Evolutionary conservation across 1,140 invertebrate genomes (phyloP), one percentile per base, ranked within the genome.

Genomic region (Drosophila pruinosa): DNA sequence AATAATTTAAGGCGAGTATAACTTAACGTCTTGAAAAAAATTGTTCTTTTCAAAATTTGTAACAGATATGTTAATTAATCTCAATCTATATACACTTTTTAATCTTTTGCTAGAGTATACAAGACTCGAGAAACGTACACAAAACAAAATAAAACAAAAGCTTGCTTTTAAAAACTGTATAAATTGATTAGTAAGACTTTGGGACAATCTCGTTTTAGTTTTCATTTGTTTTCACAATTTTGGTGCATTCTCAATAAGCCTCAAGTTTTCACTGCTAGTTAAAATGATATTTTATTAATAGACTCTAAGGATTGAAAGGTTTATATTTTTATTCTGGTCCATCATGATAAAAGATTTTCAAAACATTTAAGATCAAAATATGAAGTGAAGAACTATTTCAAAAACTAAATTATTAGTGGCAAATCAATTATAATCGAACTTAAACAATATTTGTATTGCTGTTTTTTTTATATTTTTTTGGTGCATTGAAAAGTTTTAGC

Each of bases 171-270:
- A 63, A 62, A 64, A 34, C 38, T 56, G 38, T 17, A 63, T 38
- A 61, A 43, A 43, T 61, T 34, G 22, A 58, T 31, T 48, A 22
- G 54, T 38, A 48, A 58, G 53, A 24, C 19, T 65, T 57, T 57
- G 15, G 34, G 24, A 62, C 34, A 36, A 10, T 31, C n/a, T n/a
- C n/a, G n/a, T n/a, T n/a, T n/a, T 52, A 34, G 2, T 43, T 22
- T 39, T 12, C 34, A 8, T 45, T 56, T 14, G 28, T 19, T n/a
- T 22, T 22, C n/a, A n/a, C n/a, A n/a, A 62, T 41, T 17, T 41
- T 41, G 39, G 19, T 10, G 36, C n/a, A 39, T 12, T 39, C 14
- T 39, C 14, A 52, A 68, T 68, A 52, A 53, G 53, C 53, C 43
- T 53, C 43, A 43, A 69, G 45, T 14, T 62, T 34, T 17, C 28